Base-by-base conservation (phyloP, 1,140 invertebrate genomes). In the Grapholita molesta region DNA sequence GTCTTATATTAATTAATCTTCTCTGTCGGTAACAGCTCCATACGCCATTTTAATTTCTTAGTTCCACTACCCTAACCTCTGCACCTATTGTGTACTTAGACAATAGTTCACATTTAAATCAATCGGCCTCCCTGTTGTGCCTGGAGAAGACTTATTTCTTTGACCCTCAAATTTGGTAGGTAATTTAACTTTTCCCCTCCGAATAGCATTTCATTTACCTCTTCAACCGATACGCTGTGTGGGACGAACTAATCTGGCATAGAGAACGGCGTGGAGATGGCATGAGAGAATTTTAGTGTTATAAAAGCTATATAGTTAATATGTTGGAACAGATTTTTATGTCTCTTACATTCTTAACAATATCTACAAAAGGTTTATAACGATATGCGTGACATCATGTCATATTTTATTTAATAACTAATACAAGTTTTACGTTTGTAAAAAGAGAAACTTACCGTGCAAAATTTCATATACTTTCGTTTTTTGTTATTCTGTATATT, bases 151-250 rank as follows among this genome's bases (percentile, higher is more conserved):
- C 86, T 89, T 91, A 89, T 90, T 86, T 79, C 86, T 91, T 86
- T 90, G 88, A 90, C 89, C 89, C 89, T 85, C 88, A 91, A 91
- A 91, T 90, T 91, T 85, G 89, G 89, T 91, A 91, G 89, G 89
- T 91, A 91, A 91, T 91, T 91, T 91, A 91, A 91, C 87, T 90
- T 91, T 89, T 88, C 89, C 89, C 89, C 89, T 91, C 85, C 84
- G 85, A 87, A 88, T 90, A 89, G 89, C 89, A 90, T 91, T 91
- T 91, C 88, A 91, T 91, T 91, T 91, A 91, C 89, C 89, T 91
- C 89, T 91, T 91, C 89, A 91, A 85, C 86, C 86, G 87, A 89
- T 89, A 89, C 87, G 88, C 86, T 80, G 89, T 82, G 88, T 91
- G 85, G 89, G 87, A 90, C 83, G 87, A 83, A 89, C 88, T 89